phyloP scores from a whole-genome alignment of 2,113 vertebrate species.

The human region GRCh38 chr1:184718001-184718500 shows the following conservation, averaged over 20 bases:
- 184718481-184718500: conserved; percentile 10
- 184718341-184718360: not conserved
- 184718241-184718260: conserved; percentile 42
- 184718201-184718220: conserved; percentile 29
- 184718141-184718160: not conserved
- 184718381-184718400: conserved; percentile 32
- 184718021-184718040: not conserved
- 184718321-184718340: not conserved
- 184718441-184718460: conserved; percentile 19
- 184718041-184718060: not conserved
- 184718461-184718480: conserved; percentile 34
- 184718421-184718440: not conserved
- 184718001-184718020: not conserved
- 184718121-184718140: not conserved
- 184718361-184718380: not conserved
- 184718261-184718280: conserved; percentile 7
- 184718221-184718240: not conserved
- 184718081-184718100: not conserved
- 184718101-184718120: not conserved
- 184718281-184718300: not conserved
- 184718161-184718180: not conserved
- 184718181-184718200: not conserved
- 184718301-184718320: not conserved
- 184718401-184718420: not conserved
- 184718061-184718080: not conserved